Percentiles rank a stretch among this genome's conserved stretches.
These are phyloP conservation scores for Oikopleura dioica DNA, from an alignment of 23 tunicate species.

Conservation along the genomic window DNA sequence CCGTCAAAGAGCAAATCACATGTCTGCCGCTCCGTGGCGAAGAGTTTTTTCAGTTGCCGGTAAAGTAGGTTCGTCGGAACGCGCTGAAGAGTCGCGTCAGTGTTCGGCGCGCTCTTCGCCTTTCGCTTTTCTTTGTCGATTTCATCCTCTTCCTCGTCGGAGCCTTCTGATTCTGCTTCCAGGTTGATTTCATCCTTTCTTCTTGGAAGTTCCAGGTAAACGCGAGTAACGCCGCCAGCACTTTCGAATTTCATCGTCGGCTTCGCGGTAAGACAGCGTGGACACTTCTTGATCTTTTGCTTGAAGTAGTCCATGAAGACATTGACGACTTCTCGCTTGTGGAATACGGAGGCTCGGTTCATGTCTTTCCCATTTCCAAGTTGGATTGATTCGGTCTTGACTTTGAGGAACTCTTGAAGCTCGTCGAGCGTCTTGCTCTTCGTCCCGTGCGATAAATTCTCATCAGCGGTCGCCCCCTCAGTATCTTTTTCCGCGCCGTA, in stretches of 20 bases:
- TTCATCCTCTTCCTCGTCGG: background rate
- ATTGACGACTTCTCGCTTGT: background rate
- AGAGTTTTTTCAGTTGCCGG: background rate
- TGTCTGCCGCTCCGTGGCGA: background rate
- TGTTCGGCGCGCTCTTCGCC: too few species aligned
- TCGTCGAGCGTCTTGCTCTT: background rate
- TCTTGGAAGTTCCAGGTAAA: background rate
- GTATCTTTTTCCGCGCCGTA: constrained; percentile 8
- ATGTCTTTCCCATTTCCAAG: background rate
- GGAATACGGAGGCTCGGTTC: background rate
- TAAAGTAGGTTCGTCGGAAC: background rate
- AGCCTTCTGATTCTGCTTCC: too few species aligned
- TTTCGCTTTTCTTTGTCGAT: too few species aligned
- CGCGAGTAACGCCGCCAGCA: background rate
- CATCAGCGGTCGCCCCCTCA: background rate
- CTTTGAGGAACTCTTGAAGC: background rate
- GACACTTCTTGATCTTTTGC: constrained; percentile 1
- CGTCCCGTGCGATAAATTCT: background rate
- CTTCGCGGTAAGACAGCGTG: background rate
- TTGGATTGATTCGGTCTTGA: background rate
- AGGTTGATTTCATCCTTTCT: background rate
- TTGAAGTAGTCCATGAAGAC: background rate
- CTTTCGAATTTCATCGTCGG: background rate
- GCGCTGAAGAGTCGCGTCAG: too few species aligned
- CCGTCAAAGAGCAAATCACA: background rate